phyloP scores from a whole-genome alignment of 2,888 invertebrate species.

The Amblyteles armatorius region DNA sequence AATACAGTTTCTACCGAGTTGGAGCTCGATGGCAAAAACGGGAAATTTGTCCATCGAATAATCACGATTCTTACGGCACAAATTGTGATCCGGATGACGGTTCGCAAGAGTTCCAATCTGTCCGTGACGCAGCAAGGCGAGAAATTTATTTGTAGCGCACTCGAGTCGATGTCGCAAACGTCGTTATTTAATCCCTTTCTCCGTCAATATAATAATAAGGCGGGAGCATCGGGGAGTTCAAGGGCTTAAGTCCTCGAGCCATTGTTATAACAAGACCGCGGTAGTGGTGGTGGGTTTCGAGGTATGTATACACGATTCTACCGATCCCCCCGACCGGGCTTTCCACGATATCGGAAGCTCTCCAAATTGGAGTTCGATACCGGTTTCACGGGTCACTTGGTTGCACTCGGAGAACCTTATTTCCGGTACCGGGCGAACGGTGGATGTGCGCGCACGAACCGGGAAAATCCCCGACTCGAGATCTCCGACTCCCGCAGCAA shows the following conservation, averaged over 20 bases:
- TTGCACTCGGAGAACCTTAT: conserved; percentile 61
- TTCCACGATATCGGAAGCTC: conserved; percentile 34
- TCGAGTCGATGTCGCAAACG: background rate
- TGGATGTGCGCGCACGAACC: background rate
- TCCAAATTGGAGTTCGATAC: conserved; percentile 58
- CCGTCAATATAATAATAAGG: background rate
- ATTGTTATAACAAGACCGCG: background rate
- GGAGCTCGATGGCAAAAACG: background rate
- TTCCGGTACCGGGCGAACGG: conserved; percentile 57
- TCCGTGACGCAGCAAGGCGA: background rate
- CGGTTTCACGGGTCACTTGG: conserved; percentile 59
- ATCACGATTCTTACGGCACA: background rate
- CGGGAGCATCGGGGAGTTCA: background rate
- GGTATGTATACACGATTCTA: background rate
- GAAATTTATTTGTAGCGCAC: background rate
- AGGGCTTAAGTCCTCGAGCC: background rate
- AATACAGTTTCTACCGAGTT: conserved; percentile 7
- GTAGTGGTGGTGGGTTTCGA: background rate
- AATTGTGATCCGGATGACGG: background rate
- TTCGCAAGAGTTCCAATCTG: background rate
- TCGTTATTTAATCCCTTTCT: background rate
- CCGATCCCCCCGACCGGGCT: conserved; percentile 23
- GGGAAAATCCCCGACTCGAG: conserved; percentile 31
- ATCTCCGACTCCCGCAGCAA: conserved; percentile 1
- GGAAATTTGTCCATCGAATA: background rate